Conservation (phyloP, 1,140 invertebrate species). For the Drosophila mayri region DNA sequence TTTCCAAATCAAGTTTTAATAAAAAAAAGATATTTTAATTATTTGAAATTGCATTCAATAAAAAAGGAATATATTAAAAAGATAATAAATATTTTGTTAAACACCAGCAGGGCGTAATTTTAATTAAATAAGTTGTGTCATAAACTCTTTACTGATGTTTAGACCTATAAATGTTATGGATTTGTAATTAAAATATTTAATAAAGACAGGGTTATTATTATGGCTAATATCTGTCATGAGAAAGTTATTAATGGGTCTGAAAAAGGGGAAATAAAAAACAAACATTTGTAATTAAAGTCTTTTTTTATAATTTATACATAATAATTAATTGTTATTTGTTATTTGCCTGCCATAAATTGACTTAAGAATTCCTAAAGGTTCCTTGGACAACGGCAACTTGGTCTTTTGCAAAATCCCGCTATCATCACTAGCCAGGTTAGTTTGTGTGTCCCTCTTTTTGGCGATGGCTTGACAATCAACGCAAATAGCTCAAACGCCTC, state of each 20-base stretch:
- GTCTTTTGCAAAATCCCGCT: not conserved
- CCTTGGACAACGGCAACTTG: constrained; percentile 1
- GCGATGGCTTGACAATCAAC: constrained; percentile 75
- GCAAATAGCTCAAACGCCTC: constrained; percentile 83
- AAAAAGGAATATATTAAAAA: not conserved
- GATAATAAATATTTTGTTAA: not conserved
- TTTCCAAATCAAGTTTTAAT: not conserved
- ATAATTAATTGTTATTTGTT: not conserved
- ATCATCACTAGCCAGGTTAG: constrained; percentile 28
- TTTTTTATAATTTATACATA: not conserved
- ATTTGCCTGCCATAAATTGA: not conserved
- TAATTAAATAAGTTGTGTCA: constrained; percentile 7
- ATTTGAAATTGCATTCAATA: not conserved
- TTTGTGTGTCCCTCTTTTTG: constrained; percentile 34
- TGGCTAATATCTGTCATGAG: not conserved
- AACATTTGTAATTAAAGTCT: not conserved
- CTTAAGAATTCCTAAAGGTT: not conserved
- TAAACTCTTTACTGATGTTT: not conserved
- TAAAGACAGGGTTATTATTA: not conserved
- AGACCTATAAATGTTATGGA: not conserved
- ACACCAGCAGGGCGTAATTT: not conserved
- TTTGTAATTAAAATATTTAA: not conserved
- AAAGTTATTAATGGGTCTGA: not conserved
- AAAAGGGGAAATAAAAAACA: no score
- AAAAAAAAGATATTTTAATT: not conserved